Evolutionary conservation across 2,888 invertebrate species (phyloP).

Genomic region (Andrena chrysosceles): DNA sequence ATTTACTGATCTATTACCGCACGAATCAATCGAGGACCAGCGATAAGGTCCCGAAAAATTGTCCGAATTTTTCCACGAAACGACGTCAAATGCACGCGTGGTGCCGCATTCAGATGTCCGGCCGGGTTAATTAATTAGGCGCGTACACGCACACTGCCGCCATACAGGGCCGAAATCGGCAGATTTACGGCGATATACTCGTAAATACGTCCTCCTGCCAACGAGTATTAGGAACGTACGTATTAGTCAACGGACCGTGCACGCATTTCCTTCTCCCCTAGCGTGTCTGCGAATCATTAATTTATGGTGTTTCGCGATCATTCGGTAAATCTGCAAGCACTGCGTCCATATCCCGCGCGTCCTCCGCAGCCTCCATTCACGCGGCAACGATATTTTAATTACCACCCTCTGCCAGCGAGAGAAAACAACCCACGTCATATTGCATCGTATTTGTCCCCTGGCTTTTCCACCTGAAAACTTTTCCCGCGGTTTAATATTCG

Average conservation of each 20-base stretch:
- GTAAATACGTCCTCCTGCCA: constrained; percentile 59
- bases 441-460: neutral
- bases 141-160: constrained; percentile 26
- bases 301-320: constrained; percentile 63
- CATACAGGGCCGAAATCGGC: constrained; percentile 60
- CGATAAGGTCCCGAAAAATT: constrained; percentile 20
- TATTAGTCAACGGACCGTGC: constrained; percentile 48
- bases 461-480: neutral
- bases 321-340: constrained; percentile 57
- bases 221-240: constrained; percentile 48
- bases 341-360: constrained; percentile 34
- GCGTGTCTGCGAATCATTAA: constrained; percentile 59
- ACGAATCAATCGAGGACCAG: constrained; percentile 1
- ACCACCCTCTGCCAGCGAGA: neutral
- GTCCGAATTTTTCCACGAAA: constrained; percentile 31
- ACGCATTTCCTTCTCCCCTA: constrained; percentile 47
- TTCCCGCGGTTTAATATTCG: constrained; percentile 22
- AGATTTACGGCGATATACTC: constrained; percentile 62
- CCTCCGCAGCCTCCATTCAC: constrained; percentile 14
- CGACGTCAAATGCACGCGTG: constrained; percentile 16
- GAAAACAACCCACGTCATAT: neutral
- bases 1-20: neutral
- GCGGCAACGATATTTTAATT: constrained; percentile 51
- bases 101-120: constrained; percentile 34
- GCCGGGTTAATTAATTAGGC: constrained; percentile 65